phyloP scores from a whole-genome alignment of 2,888 invertebrate genomes.

The Lochmaea crataegi region DNA sequence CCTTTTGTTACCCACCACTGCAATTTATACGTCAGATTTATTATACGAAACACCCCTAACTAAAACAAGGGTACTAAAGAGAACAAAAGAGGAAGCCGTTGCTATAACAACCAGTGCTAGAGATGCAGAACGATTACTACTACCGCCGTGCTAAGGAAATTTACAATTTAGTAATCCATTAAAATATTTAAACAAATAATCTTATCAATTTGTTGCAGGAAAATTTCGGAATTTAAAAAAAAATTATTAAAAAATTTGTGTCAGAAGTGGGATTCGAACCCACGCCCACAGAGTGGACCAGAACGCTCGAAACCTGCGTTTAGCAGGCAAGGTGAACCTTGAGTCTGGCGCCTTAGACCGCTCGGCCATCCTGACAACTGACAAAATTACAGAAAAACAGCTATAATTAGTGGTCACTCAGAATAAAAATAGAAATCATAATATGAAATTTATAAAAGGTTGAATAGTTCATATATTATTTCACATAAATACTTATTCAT shows the following conservation, averaged over 20 bases:
- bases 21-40: conserved; percentile 45
- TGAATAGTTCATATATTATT: no score
- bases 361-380: conserved; percentile 84
- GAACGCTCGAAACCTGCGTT: conserved; percentile 56
- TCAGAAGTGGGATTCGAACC: conserved; percentile 65
- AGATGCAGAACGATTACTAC: conserved; percentile 52
- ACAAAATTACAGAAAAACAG: no score
- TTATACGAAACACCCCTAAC: conserved; percentile 51
- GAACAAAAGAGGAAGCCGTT: conserved; percentile 64
- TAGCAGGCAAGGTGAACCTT: conserved; percentile 56
- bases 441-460: no score
- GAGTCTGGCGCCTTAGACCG: conserved; percentile 84
- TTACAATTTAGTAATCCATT: no score
- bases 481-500: no score
- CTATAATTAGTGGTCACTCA: no score
- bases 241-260: conserved; percentile 42
- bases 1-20: conserved; percentile 32
- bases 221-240: neutral
- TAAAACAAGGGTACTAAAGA: conserved; percentile 53
- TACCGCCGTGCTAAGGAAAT: conserved; percentile 47
- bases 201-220: neutral
- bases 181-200: no score
- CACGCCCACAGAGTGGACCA: conserved; percentile 67
- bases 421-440: no score
- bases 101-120: conserved; percentile 58